phyloP scores from a whole-genome alignment of 2,113 vertebrate genomes.

The Sebastes fasciatus region DNA sequence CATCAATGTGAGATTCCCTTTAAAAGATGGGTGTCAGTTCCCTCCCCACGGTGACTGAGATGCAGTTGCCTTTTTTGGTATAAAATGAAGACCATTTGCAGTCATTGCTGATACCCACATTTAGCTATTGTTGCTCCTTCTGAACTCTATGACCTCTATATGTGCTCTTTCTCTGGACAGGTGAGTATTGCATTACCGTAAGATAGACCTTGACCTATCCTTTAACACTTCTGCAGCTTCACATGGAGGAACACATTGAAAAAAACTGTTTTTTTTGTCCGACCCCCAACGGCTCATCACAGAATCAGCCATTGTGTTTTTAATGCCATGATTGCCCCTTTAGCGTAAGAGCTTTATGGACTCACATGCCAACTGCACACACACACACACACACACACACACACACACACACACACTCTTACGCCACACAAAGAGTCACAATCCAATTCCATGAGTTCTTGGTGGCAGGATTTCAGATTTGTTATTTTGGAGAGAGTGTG shows the following conservation, averaged over 20 bases:
- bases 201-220: background rate
- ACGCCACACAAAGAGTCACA: background rate
- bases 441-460: constrained; percentile 3
- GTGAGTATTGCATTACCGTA: background rate
- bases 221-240: background rate
- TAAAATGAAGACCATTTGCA: background rate
- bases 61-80: background rate
- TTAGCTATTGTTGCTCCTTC: background rate
- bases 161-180: background rate
- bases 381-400: constrained; percentile 17
- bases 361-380: constrained; percentile 20
- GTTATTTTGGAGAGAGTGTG: constrained; percentile 12
- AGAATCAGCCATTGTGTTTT: constrained; percentile 48
- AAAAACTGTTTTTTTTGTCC: constrained; percentile 29
- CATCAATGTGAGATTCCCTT: background rate
- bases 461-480: constrained; percentile 26
- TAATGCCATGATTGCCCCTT: constrained; percentile 51
- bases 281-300: constrained; percentile 37
- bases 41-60: background rate
- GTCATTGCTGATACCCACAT: background rate
- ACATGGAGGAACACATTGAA: background rate
- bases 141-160: background rate
- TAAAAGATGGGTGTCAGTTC: background rate
- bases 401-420: constrained; percentile 4
- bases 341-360: constrained; percentile 29